Evolutionary conservation across 2,888 invertebrate species (phyloP).

Genomic region (Trissoscelio sp.): DNA sequence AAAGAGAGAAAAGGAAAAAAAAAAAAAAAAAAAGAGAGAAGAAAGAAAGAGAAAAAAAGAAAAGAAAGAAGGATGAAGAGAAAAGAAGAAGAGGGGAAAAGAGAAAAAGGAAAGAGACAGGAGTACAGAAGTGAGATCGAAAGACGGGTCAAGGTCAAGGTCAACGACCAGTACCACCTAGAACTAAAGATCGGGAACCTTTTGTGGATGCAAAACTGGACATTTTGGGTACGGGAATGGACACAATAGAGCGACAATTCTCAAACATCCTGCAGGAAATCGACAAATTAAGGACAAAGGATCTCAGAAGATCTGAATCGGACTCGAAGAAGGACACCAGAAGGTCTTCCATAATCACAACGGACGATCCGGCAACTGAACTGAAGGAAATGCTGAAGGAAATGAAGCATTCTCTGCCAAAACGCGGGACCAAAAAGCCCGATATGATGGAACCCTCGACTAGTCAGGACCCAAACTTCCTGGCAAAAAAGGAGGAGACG

Average conservation of each 20-base stretch:
- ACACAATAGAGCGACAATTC: slow-evolving; percentile 75
- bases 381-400: slow-evolving; percentile 90
- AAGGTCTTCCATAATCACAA: slow-evolving; percentile 70
- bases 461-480: slow-evolving; percentile 21
- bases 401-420: slow-evolving; percentile 90
- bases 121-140: no score
- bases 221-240: slow-evolving; percentile 66
- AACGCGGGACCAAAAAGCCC: slow-evolving; percentile 83
- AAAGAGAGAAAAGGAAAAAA: no score
- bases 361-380: slow-evolving; percentile 77
- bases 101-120: slow-evolving; percentile 77
- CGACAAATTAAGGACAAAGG: slow-evolving; percentile 75
- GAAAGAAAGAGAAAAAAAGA: no score
- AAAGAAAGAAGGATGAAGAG: no score
- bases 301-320: slow-evolving; percentile 46
- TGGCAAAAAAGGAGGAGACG: neutral
- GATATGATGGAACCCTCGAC: slow-evolving; percentile 79
- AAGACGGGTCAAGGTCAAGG: no score
- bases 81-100: slow-evolving; percentile 51
- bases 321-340: slow-evolving; percentile 34
- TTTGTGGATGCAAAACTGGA: no score
- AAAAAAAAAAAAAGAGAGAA: no score
- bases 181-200: no score
- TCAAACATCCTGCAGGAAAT: slow-evolving; percentile 79
- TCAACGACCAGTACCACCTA: no score